These are phyloP conservation scores for Apteryx owenii DNA, from an alignment of 2,113 vertebrate genomes.

Conservation along the genomic window DNA sequence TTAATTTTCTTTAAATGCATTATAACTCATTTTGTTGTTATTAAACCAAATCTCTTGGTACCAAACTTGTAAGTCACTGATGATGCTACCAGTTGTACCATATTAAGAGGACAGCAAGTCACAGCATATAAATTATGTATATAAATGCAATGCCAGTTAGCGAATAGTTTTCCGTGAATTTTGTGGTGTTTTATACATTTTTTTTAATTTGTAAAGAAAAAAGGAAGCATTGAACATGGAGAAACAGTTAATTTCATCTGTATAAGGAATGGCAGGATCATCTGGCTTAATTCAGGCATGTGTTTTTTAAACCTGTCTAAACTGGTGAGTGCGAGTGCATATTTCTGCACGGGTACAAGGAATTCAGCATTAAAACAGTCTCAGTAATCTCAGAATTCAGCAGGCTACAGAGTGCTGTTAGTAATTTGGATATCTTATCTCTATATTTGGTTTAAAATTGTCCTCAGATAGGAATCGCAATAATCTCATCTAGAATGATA, in stretches of 20 bases:
- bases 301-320: not conserved
- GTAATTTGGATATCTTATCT: not conserved
- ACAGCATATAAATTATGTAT: not conserved
- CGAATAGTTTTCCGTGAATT: not conserved
- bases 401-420: fast-evolving
- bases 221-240: not conserved
- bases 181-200: not conserved
- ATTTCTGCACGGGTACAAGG: not conserved
- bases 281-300: not conserved
- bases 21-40: not conserved
- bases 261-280: not conserved
- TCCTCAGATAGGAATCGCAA: not conserved
- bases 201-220: not conserved
- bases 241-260: not conserved
- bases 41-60: not conserved
- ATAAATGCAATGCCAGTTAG: not conserved
- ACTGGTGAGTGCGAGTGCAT: not conserved
- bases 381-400: not conserved
- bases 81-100: not conserved
- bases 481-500: not conserved
- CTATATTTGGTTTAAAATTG: not conserved
- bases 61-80: not conserved
- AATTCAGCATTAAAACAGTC: not conserved
- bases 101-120: not conserved
- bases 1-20: not conserved